Evolutionary conservation across 2,797 vertebrate genomes (phyloP), one percentile per base, ranked within the genome.

Genomic region (Fundulus diaphanus): DNA sequence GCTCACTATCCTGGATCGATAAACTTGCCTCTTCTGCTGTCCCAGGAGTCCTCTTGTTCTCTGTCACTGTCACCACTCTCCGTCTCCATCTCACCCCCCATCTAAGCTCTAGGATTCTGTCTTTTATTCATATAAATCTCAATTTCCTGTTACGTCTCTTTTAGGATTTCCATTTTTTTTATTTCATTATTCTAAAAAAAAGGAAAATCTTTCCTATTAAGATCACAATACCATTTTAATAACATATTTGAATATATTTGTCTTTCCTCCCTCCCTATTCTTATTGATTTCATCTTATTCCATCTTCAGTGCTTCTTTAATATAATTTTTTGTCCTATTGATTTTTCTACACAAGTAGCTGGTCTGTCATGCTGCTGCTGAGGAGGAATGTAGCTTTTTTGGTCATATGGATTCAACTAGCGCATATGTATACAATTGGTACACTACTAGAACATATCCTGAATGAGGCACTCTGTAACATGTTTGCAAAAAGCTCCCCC

Each of bases 1-100:
- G 88, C 89, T 93, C 84, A 74, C 85, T 87, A 86, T 92, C 85
- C 92, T 72, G 89, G 90, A 92, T 95, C 92, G 87, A 94, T 94
- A 87, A 83, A 84, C 85, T 90, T 70, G 80, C 89, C 89, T 91
- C 84, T 82, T 40, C 80, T 89, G 82, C 82, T 44, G 79, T 91
- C 92, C 91, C 92, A 78, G 69, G 90, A 89, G 90, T 57, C 78
- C 8, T 68, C 78, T 90, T 70, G 57, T 82, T 89, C 89, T 92
- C 88, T 81, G 89, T 92, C 92, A 90, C 87, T 90, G 90, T 90
- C 89, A 90, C 81, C 83, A 66, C 88, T 88, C 80, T 78, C 77
- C 0, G 27, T 85, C 83, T 87, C 79, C 77, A 66, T 81, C 81
- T 70, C 82, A 78, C 82, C 82, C 74, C 65, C 68, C 72, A 51